Evolutionary conservation across 2,888 invertebrate species (phyloP).

Genomic region (Globia sparganii): DNA sequence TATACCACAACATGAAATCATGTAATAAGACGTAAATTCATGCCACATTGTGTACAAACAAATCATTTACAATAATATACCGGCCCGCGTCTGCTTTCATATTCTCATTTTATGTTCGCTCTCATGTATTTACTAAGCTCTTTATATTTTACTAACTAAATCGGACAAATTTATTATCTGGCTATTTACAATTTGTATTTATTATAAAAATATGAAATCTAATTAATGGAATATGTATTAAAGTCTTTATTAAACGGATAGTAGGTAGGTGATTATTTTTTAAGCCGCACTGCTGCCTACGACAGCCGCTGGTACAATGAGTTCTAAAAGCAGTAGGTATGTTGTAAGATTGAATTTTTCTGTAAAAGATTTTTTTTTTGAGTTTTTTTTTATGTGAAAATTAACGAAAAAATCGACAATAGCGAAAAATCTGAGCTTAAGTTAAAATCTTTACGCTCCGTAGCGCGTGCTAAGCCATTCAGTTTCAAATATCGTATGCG

Average conservation of each 20-base stretch:
- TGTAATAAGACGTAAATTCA: conserved; percentile 28
- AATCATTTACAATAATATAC: conserved; percentile 34
- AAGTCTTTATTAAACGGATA: conserved; percentile 6
- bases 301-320: background rate
- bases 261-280: conserved; percentile 2
- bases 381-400: too few species aligned
- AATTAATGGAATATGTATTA: conserved; percentile 25
- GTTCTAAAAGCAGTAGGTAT: background rate
- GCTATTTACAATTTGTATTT: conserved; percentile 36
- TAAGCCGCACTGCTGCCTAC: background rate
- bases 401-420: background rate
- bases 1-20: conserved; percentile 8
- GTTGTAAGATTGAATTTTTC: background rate
- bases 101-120: conserved; percentile 36
- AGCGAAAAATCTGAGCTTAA: conserved; percentile 4
- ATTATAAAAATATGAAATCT: conserved; percentile 12
- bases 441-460: conserved; percentile 12
- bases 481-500: conserved; percentile 39
- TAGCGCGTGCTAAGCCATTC: conserved; percentile 26
- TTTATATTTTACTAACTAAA: conserved; percentile 34
- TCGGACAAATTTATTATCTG: conserved; percentile 34
- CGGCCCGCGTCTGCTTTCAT: conserved; percentile 34
- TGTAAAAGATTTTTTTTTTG: too few species aligned
- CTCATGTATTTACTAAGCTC: conserved; percentile 32
- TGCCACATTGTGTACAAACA: conserved; percentile 39